Evolutionary conservation across 2,113 vertebrate genomes (phyloP).

Genomic region (Neodontobutis hainanensis): DNA sequence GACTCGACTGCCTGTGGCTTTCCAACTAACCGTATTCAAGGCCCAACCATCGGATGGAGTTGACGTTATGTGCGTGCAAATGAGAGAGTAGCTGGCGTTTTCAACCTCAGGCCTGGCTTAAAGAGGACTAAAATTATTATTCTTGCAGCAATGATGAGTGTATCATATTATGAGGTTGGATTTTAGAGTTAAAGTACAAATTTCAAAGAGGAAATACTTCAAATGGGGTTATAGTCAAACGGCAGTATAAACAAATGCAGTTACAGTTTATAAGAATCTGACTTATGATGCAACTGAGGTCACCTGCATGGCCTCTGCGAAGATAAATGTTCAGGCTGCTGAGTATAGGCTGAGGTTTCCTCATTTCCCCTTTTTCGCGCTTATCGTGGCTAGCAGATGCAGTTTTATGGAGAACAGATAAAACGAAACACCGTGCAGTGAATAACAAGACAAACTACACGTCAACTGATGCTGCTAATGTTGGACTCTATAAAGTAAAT

Average conservation of each 20-base stretch:
- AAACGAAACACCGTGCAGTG: slow-evolving; percentile 46
- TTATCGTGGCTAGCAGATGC: slow-evolving; percentile 73
- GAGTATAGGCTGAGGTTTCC: slow-evolving; percentile 75
- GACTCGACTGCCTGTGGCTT: slow-evolving; percentile 66
- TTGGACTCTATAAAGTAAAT: too few species aligned
- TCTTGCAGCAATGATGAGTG: slow-evolving; percentile 40
- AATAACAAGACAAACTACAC: slow-evolving; percentile 38
- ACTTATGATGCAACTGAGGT: slow-evolving; percentile 39
- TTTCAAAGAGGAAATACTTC: slow-evolving; percentile 39
- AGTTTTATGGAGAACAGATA: slow-evolving; percentile 63
- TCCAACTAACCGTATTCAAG: slow-evolving; percentile 38
- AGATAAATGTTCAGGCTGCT: slow-evolving; percentile 57
- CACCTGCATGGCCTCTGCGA: slow-evolving; percentile 55
- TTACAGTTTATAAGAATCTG: slow-evolving; percentile 21
- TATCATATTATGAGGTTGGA: slow-evolving; percentile 53
- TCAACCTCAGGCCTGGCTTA: slow-evolving; percentile 46
- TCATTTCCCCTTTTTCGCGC: slow-evolving; percentile 76
- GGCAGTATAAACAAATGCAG: slow-evolving; percentile 8
- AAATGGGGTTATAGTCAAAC: slow-evolving; percentile 14
- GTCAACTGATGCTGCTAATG: slow-evolving; percentile 9
- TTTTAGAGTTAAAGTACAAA: slow-evolving; percentile 32
- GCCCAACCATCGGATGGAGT: slow-evolving; percentile 48
- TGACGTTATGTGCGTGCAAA: slow-evolving; percentile 54
- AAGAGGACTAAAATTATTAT: slow-evolving; percentile 49
- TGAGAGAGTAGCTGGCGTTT: slow-evolving; percentile 46